Conservation (phyloP, 2,797 vertebrate genomes). For the Scyliorhinus canicula region DNA sequence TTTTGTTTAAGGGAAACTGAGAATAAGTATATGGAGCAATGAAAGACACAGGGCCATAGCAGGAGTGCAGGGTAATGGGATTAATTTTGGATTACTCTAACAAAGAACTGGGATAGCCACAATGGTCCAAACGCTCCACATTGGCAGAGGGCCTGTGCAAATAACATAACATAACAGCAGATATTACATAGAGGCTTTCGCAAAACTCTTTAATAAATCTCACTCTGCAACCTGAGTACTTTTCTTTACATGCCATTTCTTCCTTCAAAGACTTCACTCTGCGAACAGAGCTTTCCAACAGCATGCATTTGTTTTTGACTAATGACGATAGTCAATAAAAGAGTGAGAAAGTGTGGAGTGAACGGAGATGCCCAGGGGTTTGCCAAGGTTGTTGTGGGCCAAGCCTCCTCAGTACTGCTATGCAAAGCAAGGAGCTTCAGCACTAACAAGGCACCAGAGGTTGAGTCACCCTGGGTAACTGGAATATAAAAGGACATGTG, state of each 20-base stretch:
- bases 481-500: slow-evolving; percentile 31
- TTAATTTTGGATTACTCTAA: neutral
- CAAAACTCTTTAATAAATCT: slow-evolving; percentile 5
- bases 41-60: neutral
- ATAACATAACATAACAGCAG: neutral
- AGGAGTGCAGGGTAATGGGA: neutral
- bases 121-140: neutral
- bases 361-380: neutral
- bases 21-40: neutral
- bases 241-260: neutral
- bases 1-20: neutral
- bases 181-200: too few species aligned
- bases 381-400: neutral
- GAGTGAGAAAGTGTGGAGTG: neutral
- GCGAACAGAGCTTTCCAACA: neutral
- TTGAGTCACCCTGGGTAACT: neutral
- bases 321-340: neutral
- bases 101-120: neutral
- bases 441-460: slow-evolving; percentile 19
- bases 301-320: neutral
- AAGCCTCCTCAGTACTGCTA: neutral
- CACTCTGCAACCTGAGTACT: neutral
- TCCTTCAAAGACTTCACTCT: neutral
- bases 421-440: neutral
- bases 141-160: neutral